Evolutionary conservation across 2,797 vertebrate genomes (phyloP).

Genomic region (Pipistrellus kuhlii): DNA sequence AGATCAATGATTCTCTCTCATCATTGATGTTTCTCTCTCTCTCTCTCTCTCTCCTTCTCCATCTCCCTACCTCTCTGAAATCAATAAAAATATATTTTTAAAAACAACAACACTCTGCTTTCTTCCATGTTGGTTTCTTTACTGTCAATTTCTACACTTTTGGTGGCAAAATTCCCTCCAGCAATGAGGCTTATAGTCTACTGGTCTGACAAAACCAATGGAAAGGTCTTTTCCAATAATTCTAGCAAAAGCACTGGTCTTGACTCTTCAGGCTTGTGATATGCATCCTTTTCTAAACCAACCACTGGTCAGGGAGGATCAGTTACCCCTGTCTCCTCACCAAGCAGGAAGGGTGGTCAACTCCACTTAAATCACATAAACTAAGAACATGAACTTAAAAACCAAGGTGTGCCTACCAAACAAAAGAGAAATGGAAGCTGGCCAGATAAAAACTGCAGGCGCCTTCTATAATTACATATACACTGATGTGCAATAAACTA

Average conservation of each 20-base stretch:
- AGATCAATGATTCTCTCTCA: no score
- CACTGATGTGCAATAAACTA: not conserved
- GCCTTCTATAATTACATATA: not conserved
- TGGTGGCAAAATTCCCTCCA: not conserved
- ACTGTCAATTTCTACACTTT: not conserved
- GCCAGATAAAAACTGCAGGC: not conserved
- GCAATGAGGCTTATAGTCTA: not conserved
- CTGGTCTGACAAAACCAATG: not conserved
- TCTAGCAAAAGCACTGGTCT: not conserved
- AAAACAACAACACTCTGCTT: not conserved
- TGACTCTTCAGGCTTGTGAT: not conserved
- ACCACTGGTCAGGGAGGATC: not conserved
- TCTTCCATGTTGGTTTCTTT: not conserved
- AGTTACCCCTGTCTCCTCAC: not conserved
- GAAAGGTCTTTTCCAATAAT: constrained; percentile 2
- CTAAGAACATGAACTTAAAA: not conserved
- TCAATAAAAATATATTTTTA: no score
- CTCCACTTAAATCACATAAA: not conserved
- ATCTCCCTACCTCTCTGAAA: no score
- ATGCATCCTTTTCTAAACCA: not conserved
- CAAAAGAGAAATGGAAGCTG: not conserved
- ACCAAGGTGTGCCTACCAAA: not conserved
- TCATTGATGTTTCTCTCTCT: no score
- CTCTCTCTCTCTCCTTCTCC: no score
- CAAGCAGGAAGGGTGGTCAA: not conserved